Evolutionary conservation across 2,113 vertebrate genomes (phyloP).

Genomic region (Scortum barcoo): DNA sequence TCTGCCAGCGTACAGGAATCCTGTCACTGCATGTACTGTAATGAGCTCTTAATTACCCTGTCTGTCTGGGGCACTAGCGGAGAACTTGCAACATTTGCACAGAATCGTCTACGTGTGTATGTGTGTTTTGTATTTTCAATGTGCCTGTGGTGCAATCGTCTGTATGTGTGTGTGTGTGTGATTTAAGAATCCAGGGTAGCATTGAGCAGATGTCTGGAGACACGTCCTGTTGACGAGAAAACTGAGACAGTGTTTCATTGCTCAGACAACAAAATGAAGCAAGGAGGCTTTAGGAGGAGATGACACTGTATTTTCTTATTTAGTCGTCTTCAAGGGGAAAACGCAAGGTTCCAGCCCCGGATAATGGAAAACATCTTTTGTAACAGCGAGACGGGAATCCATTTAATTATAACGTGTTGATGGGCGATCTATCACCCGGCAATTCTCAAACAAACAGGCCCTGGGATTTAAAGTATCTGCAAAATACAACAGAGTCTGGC

Average conservation of each 20-base stretch:
- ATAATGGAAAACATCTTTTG: slow-evolving; percentile 79
- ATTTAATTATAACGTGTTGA: slow-evolving; percentile 80
- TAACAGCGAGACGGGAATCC: slow-evolving; percentile 73
- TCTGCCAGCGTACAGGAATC: slow-evolving; percentile 78
- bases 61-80: slow-evolving; percentile 79
- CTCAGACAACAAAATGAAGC: slow-evolving; percentile 76
- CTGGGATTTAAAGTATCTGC: slow-evolving; percentile 74
- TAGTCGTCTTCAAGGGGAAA: slow-evolving; percentile 46
- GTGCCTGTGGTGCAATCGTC: slow-evolving; percentile 59
- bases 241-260: slow-evolving; percentile 74
- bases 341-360: slow-evolving; percentile 28
- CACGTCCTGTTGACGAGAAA: slow-evolving; percentile 66
- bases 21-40: slow-evolving; percentile 84
- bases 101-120: slow-evolving; percentile 46
- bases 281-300: slow-evolving; percentile 70
- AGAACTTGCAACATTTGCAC: slow-evolving; percentile 75
- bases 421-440: slow-evolving; percentile 69
- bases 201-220: slow-evolving; percentile 71
- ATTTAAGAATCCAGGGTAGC: slow-evolving; percentile 59
- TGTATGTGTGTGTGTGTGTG: slow-evolving; percentile 40
- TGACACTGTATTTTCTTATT: slow-evolving; percentile 66
- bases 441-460: slow-evolving; percentile 76
- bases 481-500: slow-evolving; percentile 69
- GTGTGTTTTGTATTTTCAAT: slow-evolving; percentile 61
- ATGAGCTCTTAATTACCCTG: slow-evolving; percentile 85